Conservation (phyloP, 2,888 invertebrate genomes). For the Dione vanillae region DNA sequence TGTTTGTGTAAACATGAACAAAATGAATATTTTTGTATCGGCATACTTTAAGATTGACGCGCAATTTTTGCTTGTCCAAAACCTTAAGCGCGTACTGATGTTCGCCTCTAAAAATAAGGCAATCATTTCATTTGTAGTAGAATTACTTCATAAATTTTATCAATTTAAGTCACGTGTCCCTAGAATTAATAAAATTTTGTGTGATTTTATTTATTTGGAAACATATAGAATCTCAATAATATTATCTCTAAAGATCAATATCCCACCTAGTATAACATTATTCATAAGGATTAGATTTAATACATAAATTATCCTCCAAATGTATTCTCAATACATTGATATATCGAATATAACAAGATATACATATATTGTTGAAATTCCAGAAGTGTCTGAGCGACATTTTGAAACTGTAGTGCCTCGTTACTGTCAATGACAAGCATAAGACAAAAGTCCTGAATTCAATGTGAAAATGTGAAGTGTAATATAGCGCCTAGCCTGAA, state of each 20-base stretch:
- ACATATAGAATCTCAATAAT: constrained; percentile 42
- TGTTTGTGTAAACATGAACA: constrained; percentile 72
- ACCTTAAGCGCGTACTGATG: constrained; percentile 29
- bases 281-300: constrained; percentile 65
- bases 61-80: constrained; percentile 29
- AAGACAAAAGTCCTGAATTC: neutral
- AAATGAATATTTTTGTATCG: constrained; percentile 82
- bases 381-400: neutral
- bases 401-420: constrained; percentile 12
- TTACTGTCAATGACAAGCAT: neutral
- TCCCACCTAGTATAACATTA: constrained; percentile 81
- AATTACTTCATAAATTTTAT: constrained; percentile 33
- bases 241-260: constrained; percentile 59
- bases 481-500: neutral
- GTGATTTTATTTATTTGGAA: constrained; percentile 32
- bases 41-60: constrained; percentile 54
- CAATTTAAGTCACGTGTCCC: constrained; percentile 27
- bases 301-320: constrained; percentile 38
- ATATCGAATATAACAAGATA: constrained; percentile 18
- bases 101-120: constrained; percentile 29
- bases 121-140: constrained; percentile 33
- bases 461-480: neutral
- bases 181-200: constrained; percentile 30
- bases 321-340: constrained; percentile 24
- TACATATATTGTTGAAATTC: neutral